phyloP scores from a whole-genome alignment of 2,113 vertebrate species.

The Benitochromis conjunctus region DNA sequence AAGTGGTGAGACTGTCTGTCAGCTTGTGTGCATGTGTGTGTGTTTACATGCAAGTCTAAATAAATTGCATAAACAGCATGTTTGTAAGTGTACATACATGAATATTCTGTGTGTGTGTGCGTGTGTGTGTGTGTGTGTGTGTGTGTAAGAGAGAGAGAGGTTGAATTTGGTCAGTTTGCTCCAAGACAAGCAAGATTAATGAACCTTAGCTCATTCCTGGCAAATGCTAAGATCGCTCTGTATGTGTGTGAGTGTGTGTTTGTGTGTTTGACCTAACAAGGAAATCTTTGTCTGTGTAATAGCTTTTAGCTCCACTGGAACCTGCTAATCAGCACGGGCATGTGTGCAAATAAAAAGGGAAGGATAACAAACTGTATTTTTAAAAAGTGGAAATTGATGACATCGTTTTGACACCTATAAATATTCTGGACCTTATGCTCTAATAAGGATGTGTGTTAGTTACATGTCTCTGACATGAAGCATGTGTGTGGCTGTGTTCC shows the following conservation, averaged over 20 bases:
- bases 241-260: slow-evolving; percentile 18
- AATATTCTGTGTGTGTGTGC: not conserved
- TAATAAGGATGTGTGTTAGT: not conserved
- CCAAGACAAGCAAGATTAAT: slow-evolving; percentile 60
- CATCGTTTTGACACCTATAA: not conserved
- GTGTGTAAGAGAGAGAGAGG: not conserved
- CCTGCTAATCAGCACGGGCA: slow-evolving; percentile 4
- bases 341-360: not conserved
- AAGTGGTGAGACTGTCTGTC: not conserved
- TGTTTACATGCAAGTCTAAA: not conserved
- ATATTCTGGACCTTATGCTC: not conserved
- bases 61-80: not conserved
- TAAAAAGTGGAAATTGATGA: not conserved
- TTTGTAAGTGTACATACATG: not conserved
- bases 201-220: slow-evolving; percentile 60
- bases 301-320: slow-evolving; percentile 14
- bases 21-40: not conserved
- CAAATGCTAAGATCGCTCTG: slow-evolving; percentile 5
- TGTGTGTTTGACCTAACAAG: slow-evolving; percentile 48
- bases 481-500: not conserved
- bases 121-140: not conserved
- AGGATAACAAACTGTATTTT: not conserved
- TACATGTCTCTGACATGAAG: not conserved
- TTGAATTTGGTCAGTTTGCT: slow-evolving; percentile 7
- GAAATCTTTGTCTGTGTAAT: slow-evolving; percentile 16